A percentile compares a stretch with the other conserved stretches of the same genome.
These are phyloP conservation scores for Macrosiphum euphorbiae DNA, from an alignment of 2,888 invertebrate species.

Conservation along the genomic window DNA sequence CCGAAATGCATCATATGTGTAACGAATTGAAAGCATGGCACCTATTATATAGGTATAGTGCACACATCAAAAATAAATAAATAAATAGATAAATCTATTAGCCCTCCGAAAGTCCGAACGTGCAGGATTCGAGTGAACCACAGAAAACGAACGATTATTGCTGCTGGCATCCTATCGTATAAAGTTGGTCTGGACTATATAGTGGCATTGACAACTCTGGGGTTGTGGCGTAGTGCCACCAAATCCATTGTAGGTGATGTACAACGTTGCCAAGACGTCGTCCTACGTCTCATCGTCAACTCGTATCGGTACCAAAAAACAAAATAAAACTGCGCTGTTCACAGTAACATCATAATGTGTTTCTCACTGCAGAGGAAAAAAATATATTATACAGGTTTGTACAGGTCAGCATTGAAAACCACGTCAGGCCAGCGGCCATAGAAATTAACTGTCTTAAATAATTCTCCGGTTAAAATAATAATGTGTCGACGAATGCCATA, in stretches of 20 bases:
- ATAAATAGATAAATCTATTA: background rate
- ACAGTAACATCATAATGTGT: background rate
- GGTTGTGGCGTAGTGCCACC: background rate
- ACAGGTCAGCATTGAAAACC: background rate
- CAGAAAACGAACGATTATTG: background rate
- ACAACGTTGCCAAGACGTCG: background rate
- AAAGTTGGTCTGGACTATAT: background rate
- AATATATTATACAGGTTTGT: background rate
- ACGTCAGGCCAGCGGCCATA: background rate
- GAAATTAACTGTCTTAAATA: background rate
- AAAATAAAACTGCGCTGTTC: background rate
- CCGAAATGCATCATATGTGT: background rate
- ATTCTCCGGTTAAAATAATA: background rate
- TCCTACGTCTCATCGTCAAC: background rate
- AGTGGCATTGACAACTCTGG: background rate
- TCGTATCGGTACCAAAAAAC: background rate
- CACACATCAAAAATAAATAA: background rate
- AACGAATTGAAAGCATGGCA: background rate
- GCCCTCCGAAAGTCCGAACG: background rate
- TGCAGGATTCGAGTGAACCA: background rate
- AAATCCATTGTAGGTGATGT: background rate
- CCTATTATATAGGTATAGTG: background rate
- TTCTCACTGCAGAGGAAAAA: background rate
- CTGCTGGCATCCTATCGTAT: background rate
- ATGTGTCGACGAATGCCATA: background rate